Base-by-base conservation (phyloP, 92 coral and sea anemone genomes). In the Palythoa grandis region DNA sequence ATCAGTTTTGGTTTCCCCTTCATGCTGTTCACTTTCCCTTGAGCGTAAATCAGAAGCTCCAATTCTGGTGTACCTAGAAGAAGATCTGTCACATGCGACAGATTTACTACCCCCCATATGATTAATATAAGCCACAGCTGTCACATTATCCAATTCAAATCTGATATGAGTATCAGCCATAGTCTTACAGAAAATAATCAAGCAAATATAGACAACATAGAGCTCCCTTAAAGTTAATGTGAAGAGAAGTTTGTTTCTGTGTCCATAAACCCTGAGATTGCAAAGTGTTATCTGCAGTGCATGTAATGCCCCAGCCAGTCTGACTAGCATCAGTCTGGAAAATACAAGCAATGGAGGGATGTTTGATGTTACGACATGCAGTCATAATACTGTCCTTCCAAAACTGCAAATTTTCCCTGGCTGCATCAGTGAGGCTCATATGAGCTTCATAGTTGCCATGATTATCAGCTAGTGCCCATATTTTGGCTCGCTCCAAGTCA, bases 271-370 rank as follows among this genome's bases (percentile, higher is more conserved):
- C 88, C 38, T 72, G 79, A 23, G 90, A 77, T 19, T 90, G 88
- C 23, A 83, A 56, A 48, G 91, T 12, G 40, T 47, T 24, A 73
- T 88, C 70, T 7, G 82, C 83, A 6, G 70, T 88, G 47, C 86
- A 88, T n/a, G 38, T 47, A 24, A 83, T 60, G 58, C 93, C 88
- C 93, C 86, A 90, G 88, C 93, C 93, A 77, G 39, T 87, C 78
- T 83, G 69, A 29, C 88, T 88, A 15, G 91, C 88, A 84, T 90
- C 93, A n/a, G 86, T 84, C 89, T 88, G 88, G 47, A 87, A 87
- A 37, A 76, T 37, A 88, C 22, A 40, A 83, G 91, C 35, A 29
- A 1, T 29, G 35, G 35, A 29, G 82, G 82, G 87, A 88, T 88
- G 91, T 43, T 73, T 76, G 65, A 88, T 82, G 63, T n/a, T 83